Evolutionary conservation across 2,113 vertebrate genomes (phyloP).

Genomic region (Grus americana): DNA sequence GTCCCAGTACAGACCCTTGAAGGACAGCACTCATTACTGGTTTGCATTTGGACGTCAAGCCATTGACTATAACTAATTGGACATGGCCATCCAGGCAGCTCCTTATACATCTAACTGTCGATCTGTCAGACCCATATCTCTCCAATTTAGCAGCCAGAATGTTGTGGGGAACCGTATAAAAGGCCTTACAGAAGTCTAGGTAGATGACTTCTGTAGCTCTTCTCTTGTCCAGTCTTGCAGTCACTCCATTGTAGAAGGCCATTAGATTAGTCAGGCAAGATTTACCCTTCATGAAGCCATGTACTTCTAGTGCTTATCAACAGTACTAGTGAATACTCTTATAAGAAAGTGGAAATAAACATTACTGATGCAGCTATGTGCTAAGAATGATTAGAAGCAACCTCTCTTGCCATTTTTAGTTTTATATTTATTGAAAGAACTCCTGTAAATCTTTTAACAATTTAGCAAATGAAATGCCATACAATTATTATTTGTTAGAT

Average conservation of each 20-base stretch:
- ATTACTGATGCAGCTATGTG: background rate
- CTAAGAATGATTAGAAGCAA: background rate
- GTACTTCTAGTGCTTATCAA: background rate
- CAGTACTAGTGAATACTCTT: background rate
- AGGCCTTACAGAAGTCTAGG: background rate
- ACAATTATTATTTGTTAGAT: background rate
- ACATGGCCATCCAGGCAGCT: background rate
- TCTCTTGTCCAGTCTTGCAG: background rate
- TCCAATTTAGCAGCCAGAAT: background rate
- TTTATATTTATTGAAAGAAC: background rate
- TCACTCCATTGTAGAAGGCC: background rate
- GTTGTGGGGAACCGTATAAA: background rate
- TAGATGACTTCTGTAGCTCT: background rate
- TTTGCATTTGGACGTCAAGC: background rate
- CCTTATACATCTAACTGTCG: background rate
- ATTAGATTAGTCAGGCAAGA: background rate
- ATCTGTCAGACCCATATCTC: background rate
- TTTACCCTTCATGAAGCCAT: background rate
- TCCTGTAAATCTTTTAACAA: background rate
- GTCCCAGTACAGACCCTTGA: background rate
- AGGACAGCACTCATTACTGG: background rate
- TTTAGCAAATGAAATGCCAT: background rate
- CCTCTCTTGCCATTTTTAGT: background rate
- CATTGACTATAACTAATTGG: background rate
- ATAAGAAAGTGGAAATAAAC: background rate